Evolutionary conservation across 1,140 invertebrate species (phyloP).

Genomic region (Aphelinus certus): DNA sequence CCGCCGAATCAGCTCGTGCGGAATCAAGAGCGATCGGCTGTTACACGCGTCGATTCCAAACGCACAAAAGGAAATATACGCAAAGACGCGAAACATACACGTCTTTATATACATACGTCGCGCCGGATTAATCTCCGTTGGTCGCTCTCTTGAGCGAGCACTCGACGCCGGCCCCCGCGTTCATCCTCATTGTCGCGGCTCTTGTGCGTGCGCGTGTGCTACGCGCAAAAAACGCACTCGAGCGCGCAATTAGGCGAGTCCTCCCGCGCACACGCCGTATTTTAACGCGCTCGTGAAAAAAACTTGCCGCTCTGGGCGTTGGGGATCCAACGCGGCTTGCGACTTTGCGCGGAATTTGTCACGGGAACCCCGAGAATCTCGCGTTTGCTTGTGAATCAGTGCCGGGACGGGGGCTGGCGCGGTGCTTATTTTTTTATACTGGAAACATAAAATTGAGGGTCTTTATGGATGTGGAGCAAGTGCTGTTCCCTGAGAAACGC

Average conservation of each 20-base stretch:
- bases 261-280: neutral
- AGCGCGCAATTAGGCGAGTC: neutral
- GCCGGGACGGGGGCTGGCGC: too few species aligned
- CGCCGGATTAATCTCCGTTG: constrained; percentile 31
- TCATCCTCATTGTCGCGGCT: neutral
- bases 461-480: constrained; percentile 18
- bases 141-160: constrained; percentile 3
- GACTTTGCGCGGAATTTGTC: constrained; percentile 33
- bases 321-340: constrained; percentile 5
- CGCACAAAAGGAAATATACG: too few species aligned
- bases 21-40: too few species aligned
- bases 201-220: neutral
- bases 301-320: neutral
- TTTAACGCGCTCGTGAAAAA: constrained; percentile 36
- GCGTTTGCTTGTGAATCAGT: too few species aligned
- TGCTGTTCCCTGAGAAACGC: neutral
- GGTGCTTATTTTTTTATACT: neutral
- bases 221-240: neutral
- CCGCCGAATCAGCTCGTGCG: too few species aligned
- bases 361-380: neutral
- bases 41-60: too few species aligned
- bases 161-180: too few species aligned
- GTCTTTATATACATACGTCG: constrained; percentile 16
- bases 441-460: neutral
- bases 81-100: constrained; percentile 1